Evolutionary conservation across 1,140 invertebrate genomes (phyloP).

Genomic region (Apis laboriosa): DNA sequence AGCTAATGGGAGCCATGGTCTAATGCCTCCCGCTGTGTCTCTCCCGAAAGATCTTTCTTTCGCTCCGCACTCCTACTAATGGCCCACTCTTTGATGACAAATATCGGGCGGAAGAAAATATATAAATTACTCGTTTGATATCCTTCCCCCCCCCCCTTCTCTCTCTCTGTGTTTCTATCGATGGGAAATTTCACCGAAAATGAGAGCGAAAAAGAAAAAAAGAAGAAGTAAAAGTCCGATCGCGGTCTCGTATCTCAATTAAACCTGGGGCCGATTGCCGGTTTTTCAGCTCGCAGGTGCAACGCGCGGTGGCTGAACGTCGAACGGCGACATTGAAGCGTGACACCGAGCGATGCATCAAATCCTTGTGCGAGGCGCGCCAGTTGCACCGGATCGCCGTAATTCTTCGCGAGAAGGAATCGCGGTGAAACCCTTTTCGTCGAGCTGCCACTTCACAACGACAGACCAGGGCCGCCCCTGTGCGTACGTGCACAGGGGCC

Average conservation of each 20-base stretch:
- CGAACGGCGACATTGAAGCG: conserved; percentile 61
- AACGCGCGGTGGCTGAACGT: not conserved
- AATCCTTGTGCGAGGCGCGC: conserved; percentile 42
- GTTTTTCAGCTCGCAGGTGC: conserved; percentile 26
- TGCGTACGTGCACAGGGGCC: not conserved
- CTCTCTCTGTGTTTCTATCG: too few relatives aligned
- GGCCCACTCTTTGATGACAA: conserved; percentile 81
- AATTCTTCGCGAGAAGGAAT: conserved; percentile 64
- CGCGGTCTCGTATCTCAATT: conserved; percentile 5
- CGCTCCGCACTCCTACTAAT: conserved; percentile 76
- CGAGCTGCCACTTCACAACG: conserved; percentile 43
- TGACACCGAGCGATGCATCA: conserved; percentile 50
- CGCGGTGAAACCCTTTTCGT: conserved; percentile 52
- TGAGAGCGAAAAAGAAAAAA: too few relatives aligned
- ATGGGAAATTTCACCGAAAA: not conserved
- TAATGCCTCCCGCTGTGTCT: conserved; percentile 80
- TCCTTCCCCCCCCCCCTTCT: conserved; percentile 6
- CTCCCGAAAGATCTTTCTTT: conserved; percentile 73
- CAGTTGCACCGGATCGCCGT: conserved; percentile 56
- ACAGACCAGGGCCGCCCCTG: not conserved
- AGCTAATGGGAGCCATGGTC: conserved; percentile 79
- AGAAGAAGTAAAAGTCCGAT: not conserved
- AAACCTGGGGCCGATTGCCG: not conserved
- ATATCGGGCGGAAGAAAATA: conserved; percentile 79
- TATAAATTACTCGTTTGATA: conserved; percentile 76